Evolutionary conservation across 2,888 invertebrate species (phyloP), one percentile per base, ranked within the genome.

Genomic region (Campopleginae sp.): DNA sequence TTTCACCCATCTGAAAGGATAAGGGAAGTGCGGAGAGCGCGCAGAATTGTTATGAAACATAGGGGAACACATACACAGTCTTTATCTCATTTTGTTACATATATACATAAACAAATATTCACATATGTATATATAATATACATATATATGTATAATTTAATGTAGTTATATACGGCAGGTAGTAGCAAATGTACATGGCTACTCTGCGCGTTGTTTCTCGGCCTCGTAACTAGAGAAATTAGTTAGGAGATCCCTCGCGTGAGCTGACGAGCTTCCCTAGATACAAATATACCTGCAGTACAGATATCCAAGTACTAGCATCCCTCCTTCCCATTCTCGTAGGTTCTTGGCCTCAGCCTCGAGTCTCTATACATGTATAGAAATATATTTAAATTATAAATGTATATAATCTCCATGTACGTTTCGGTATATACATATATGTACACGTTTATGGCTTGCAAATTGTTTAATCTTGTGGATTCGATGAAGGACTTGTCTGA

Each of bases 181-280:
- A 54, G 51, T 70, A 65, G 74, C 66, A 27, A 75, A 70, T 78
- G 63, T 81, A 86, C 87, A 88, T 84, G 88, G 88, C 80, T 76
- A 84, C 66, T 75, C 46, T 77, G 63, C 61, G 54, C 54, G 70
- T 74, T 82, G 80, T 48, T 71, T 65, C 82, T 71, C 86, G 77
- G 72, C 80, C 75, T 70, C 80, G 84, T 87, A 88, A 88, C 86
- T 86, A 82, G 86, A 88, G 87, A 88, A 88, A 88, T 88, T 87
- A 88, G 88, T 87, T 87, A 77, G 86, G 86, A 85, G 88, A 88
- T 88, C 80, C 84, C 82, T 88, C 86, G 88, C 88, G 88, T 88
- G 87, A 85, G 85, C 79, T 82, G 82, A 85, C 79, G 82, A 82
- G 79, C 76, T 76, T 63, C 66, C 46, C 79, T 48, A 33, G 61